Percentiles rank a stretch among this genome's conserved stretches.
Conservation (phyloP, 2,113 vertebrate species). For the Calidris pugnax region DNA sequence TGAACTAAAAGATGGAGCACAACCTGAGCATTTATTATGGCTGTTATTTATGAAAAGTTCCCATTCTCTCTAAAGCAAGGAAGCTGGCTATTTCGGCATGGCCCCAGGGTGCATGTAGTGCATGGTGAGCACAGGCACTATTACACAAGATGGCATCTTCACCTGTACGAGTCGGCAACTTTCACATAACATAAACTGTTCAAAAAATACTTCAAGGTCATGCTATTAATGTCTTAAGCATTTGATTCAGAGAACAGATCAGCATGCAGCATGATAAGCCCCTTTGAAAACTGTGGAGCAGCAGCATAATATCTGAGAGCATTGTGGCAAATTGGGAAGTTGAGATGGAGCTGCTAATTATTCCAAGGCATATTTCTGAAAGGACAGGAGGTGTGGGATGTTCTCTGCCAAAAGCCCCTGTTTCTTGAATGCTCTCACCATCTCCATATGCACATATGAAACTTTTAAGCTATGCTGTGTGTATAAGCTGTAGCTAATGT, state of each 20-base stretch:
- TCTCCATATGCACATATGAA: conserved; percentile 70
- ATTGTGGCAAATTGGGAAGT: conserved; percentile 71
- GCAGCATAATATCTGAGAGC: conserved; percentile 68
- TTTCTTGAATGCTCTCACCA: conserved; percentile 65
- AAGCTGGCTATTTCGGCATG: background rate
- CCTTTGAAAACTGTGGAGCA: conserved; percentile 56
- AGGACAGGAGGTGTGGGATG: conserved; percentile 68
- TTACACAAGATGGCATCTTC: background rate
- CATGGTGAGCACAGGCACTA: background rate
- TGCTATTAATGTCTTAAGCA: conserved; percentile 16
- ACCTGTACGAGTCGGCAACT: background rate
- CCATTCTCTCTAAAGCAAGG: conserved; percentile 2
- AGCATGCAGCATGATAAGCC: conserved; percentile 32
- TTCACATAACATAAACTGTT: background rate
- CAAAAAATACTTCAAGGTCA: conserved; percentile 39
- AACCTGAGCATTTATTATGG: conserved; percentile 46
- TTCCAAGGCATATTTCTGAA: conserved; percentile 69
- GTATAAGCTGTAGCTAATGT: conserved; percentile 52
- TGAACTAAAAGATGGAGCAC: conserved; percentile 41
- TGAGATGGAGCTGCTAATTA: conserved; percentile 71
- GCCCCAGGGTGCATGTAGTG: background rate
- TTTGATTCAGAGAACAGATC: conserved; percentile 42
- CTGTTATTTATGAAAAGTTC: conserved; percentile 21
- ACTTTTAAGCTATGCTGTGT: conserved; percentile 55
- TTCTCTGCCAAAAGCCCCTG: conserved; percentile 61